Evolutionary conservation across 2,888 invertebrate genomes (phyloP).

Genomic region (Drosophila longiperda): DNA sequence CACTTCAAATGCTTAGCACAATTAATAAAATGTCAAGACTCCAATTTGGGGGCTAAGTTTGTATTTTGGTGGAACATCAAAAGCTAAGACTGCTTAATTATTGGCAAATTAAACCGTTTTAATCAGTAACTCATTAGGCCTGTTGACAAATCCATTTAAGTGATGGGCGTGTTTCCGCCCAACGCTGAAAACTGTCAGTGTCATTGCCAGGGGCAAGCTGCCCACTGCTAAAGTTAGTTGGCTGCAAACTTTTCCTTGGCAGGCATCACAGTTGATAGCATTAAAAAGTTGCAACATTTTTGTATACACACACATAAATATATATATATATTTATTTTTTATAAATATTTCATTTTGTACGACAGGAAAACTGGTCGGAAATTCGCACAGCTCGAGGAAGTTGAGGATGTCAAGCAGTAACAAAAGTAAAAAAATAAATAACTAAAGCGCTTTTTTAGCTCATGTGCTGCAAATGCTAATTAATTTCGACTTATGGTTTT

Average conservation of each 20-base stretch:
- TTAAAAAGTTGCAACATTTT: conserved; percentile 71
- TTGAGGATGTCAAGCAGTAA: not conserved
- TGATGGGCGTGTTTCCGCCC: conserved; percentile 23
- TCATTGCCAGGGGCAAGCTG: conserved; percentile 22
- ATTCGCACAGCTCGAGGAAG: conserved; percentile 13
- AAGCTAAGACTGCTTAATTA: conserved; percentile 1
- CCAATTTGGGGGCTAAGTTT: conserved; percentile 29
- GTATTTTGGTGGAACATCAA: conserved; percentile 9
- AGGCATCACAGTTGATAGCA: conserved; percentile 66
- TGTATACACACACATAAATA: conserved; percentile 17
- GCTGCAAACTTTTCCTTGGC: conserved; percentile 34
- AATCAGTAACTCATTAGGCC: conserved; percentile 70
- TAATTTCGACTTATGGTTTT: conserved; percentile 61
- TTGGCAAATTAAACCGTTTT: conserved; percentile 46
- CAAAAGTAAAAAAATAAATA: conserved; percentile 4
- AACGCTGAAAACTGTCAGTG: conserved; percentile 2
- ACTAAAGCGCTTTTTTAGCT: conserved; percentile 13
- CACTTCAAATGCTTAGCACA: conserved; percentile 12
- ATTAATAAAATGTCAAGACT: conserved; percentile 21
- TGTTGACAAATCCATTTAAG: conserved; percentile 52
- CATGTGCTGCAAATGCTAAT: conserved; percentile 64
- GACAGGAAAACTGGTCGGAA: conserved; percentile 32
- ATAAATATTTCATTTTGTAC: too few relatives aligned
- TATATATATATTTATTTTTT: not conserved
- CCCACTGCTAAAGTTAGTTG: conserved; percentile 39